Evolutionary conservation across 2,113 vertebrate genomes (phyloP).

Genomic region (Myotis yumanensis): DNA sequence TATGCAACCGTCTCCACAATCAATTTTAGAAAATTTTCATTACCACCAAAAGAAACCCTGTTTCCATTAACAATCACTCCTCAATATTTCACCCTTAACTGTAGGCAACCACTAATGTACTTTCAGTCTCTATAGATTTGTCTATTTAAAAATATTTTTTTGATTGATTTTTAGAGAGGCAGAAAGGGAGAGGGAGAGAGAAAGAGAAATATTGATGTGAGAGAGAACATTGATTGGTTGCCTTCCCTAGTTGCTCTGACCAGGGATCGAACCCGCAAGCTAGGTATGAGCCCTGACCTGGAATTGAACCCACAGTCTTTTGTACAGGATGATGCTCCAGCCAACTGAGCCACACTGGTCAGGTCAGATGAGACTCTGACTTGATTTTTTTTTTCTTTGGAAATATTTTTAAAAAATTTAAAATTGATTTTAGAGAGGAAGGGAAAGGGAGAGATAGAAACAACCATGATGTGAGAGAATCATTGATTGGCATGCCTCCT

Average conservation of each 20-base stretch:
- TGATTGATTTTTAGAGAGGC: not conserved
- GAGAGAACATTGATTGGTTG: not conserved
- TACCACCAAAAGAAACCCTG: too few relatives aligned
- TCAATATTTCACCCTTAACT: too few relatives aligned
- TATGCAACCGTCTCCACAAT: not conserved
- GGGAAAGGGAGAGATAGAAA: not conserved
- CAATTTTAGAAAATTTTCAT: not conserved
- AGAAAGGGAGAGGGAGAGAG: not conserved
- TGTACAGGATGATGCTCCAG: not conserved
- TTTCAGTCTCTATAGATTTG: too few relatives aligned
- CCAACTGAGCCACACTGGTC: too few relatives aligned
- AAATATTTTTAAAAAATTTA: too few relatives aligned
- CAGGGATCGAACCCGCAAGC: not conserved
- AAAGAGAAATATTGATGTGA: not conserved
- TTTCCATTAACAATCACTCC: too few relatives aligned
- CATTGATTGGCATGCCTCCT: too few relatives aligned
- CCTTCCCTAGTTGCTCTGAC: not conserved
- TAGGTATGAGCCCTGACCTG: not conserved
- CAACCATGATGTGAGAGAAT: not conserved
- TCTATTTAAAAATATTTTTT: not conserved
- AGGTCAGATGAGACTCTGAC: not conserved
- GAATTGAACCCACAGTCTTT: not conserved
- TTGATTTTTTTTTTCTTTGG: too few relatives aligned
- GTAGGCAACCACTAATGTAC: too few relatives aligned
- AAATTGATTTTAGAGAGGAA: not conserved